Evolutionary conservation across 2,888 invertebrate species (phyloP).

Genomic region (Trypoxylon attenuatum): DNA sequence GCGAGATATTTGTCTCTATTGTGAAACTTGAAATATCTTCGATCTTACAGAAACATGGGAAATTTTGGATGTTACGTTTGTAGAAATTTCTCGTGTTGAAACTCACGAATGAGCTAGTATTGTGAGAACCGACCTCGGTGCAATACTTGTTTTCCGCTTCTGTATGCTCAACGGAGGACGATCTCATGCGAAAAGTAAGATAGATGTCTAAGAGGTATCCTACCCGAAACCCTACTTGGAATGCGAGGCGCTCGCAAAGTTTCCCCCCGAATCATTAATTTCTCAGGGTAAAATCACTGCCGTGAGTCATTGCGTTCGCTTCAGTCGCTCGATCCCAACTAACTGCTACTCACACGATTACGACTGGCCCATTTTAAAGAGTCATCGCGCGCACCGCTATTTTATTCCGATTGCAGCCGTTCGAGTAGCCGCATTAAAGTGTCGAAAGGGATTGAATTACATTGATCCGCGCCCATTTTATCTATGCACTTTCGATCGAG

Average conservation of each 20-base stretch:
- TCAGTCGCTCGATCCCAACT: not conserved
- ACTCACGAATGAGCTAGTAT: too few species aligned
- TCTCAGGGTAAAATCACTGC: constrained; percentile 20
- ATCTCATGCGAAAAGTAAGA: constrained; percentile 16
- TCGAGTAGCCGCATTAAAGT: too few species aligned
- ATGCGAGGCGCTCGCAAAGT: constrained; percentile 11
- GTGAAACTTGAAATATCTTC: too few species aligned
- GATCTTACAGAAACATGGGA: too few species aligned
- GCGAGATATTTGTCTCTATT: too few species aligned
- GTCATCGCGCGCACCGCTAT: not conserved
- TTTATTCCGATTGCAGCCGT: not conserved
- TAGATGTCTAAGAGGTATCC: constrained; percentile 15
- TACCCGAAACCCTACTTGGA: constrained; percentile 1
- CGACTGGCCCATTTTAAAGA: not conserved
- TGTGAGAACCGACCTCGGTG: too few species aligned
- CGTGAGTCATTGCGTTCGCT: constrained; percentile 15
- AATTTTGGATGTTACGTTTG: too few species aligned
- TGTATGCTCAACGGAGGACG: too few species aligned
- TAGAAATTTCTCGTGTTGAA: too few species aligned
- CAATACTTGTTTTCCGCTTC: too few species aligned
- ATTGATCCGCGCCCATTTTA: too few species aligned
- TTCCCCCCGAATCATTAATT: constrained; percentile 34
- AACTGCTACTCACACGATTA: not conserved
- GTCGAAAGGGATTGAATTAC: not conserved
- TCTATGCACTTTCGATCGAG: too few species aligned